Evolutionary conservation across 1,140 invertebrate species (phyloP).

Genomic region (Drosophila sturtevanti): DNA sequence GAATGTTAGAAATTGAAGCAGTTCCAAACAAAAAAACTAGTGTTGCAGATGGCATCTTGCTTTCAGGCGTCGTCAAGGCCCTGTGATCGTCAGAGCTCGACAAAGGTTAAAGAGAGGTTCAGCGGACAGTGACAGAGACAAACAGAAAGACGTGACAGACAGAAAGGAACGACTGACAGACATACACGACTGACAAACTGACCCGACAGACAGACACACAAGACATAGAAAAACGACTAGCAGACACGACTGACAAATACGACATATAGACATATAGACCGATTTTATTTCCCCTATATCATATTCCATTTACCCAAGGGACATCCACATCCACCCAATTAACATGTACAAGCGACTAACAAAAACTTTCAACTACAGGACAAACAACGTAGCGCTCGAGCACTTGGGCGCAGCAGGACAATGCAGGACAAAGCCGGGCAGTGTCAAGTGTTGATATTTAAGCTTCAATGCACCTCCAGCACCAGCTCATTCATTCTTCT

Average conservation of each 20-base stretch:
- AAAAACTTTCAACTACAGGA: slow-evolving; percentile 29
- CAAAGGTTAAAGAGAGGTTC: too few relatives aligned
- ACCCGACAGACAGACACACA: too few relatives aligned
- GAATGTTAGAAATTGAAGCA: too few relatives aligned
- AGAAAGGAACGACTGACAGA: too few relatives aligned
- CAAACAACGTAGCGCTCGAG: slow-evolving; percentile 25
- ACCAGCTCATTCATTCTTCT: background rate
- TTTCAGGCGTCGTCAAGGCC: too few relatives aligned
- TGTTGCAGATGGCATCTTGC: too few relatives aligned
- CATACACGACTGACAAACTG: too few relatives aligned
- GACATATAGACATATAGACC: background rate
- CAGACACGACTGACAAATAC: background rate
- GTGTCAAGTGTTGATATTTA: slow-evolving; percentile 75
- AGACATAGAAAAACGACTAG: too few relatives aligned
- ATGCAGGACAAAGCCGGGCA: slow-evolving; percentile 33
- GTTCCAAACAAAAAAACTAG: too few relatives aligned
- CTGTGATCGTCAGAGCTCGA: too few relatives aligned
- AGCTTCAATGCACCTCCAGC: slow-evolving; percentile 46
- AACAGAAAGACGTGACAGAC: too few relatives aligned
- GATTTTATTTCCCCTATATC: background rate
- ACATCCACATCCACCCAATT: slow-evolving; percentile 42
- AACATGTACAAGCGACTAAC: slow-evolving; percentile 36
- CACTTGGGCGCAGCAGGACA: slow-evolving; percentile 27
- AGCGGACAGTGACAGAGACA: too few relatives aligned
- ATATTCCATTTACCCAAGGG: background rate